phyloP scores from a whole-genome alignment of 2,113 vertebrate genomes.

The Daboia siamensis region DNA sequence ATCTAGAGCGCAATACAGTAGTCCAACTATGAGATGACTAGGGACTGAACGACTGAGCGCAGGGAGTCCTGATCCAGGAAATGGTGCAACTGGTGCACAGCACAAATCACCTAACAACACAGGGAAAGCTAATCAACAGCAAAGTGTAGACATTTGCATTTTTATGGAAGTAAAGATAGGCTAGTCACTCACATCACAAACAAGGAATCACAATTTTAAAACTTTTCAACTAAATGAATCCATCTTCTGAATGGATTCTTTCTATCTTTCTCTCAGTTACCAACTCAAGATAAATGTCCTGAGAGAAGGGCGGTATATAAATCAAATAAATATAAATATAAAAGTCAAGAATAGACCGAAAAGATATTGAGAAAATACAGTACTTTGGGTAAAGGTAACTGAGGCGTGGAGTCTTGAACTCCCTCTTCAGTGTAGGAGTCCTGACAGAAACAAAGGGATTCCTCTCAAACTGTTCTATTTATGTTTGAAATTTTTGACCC shows the following conservation, averaged over 20 bases:
- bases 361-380: not conserved
- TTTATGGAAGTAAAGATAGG: not conserved
- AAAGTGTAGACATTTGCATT: not conserved
- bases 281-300: not conserved
- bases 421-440: not conserved
- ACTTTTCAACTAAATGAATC: not conserved
- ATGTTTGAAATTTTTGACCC: not conserved
- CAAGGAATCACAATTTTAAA: not conserved
- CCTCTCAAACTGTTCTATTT: not conserved
- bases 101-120: not conserved
- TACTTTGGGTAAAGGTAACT: not conserved
- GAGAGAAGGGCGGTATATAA: too few relatives aligned
- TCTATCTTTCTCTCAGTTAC: not conserved
- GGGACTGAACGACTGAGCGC: not conserved
- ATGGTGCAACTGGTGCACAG: not conserved
- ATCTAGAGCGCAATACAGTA: not conserved
- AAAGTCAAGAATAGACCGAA: not conserved
- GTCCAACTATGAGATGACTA: not conserved
- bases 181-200: not conserved
- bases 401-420: not conserved
- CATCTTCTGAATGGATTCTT: not conserved
- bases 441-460: not conserved
- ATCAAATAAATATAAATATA: too few relatives aligned
- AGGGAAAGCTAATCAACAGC: not conserved
- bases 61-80: not conserved